Evolutionary conservation across 2,797 vertebrate genomes (phyloP).

Genomic region (Hypotaenidia philippensis): DNA sequence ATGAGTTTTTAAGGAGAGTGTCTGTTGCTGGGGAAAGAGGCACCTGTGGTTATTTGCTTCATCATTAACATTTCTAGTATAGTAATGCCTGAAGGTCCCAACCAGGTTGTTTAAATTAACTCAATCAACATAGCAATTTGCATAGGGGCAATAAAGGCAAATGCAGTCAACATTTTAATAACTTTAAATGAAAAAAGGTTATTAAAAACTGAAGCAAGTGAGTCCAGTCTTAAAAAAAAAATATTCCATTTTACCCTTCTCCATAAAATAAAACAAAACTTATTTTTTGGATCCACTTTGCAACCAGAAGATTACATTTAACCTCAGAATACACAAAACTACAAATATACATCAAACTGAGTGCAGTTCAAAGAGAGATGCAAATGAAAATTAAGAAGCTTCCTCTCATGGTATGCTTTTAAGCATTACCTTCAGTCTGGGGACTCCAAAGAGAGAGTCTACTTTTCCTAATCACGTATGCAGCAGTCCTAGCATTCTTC

Average conservation of each 20-base stretch:
- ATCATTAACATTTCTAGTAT: slow-evolving; percentile 69
- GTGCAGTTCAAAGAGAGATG: background rate
- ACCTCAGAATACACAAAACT: background rate
- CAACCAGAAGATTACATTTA: background rate
- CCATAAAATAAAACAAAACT: background rate
- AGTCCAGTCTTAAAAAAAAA: background rate
- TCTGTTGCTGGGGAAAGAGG: slow-evolving; percentile 72
- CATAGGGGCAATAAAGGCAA: slow-evolving; percentile 69
- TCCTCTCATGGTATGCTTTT: background rate
- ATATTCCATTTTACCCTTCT: background rate
- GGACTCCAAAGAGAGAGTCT: background rate
- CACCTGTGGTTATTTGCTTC: slow-evolving; percentile 75
- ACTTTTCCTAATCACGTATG: background rate
- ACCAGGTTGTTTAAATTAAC: slow-evolving; percentile 74
- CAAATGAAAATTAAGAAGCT: background rate
- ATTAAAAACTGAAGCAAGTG: slow-evolving; percentile 28
- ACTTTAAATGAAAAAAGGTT: slow-evolving; percentile 44
- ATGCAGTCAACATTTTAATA: slow-evolving; percentile 52
- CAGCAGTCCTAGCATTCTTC: background rate
- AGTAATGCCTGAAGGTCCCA: slow-evolving; percentile 64
- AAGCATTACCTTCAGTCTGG: background rate
- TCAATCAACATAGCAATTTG: slow-evolving; percentile 65
- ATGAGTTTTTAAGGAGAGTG: slow-evolving; percentile 73
- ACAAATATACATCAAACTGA: background rate
- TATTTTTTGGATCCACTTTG: background rate